Conservation (phyloP, 2,113 vertebrate genomes). For the Pavo muticus region DNA sequence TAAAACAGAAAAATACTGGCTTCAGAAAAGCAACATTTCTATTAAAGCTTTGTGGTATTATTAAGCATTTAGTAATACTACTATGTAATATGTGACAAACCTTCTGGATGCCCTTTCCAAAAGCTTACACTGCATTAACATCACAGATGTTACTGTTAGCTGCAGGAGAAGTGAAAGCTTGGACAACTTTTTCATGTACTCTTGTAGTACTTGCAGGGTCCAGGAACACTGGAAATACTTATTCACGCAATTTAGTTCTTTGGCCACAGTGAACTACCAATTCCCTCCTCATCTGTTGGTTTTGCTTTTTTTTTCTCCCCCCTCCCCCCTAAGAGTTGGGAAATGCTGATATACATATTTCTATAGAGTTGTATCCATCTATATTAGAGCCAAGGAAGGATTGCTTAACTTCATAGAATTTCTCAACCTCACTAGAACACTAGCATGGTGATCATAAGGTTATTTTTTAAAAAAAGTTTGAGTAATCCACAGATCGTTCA, state of each 20-base stretch:
- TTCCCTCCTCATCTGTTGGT: accelerated
- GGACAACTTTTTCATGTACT: not conserved
- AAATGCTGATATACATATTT: not conserved
- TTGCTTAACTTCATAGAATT: constrained; percentile 21
- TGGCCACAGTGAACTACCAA: not conserved
- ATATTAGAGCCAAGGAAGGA: not conserved
- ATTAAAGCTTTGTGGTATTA: not conserved
- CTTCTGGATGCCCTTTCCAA: not conserved
- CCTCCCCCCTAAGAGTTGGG: not conserved
- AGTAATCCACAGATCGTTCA: not conserved
- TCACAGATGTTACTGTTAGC: not conserved
- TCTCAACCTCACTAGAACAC: not conserved
- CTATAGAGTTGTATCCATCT: not conserved
- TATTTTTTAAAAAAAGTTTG: not conserved
- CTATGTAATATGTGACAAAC: not conserved
- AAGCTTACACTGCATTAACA: not conserved
- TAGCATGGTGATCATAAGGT: not conserved
- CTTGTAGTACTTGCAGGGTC: not conserved
- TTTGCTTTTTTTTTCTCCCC: not conserved
- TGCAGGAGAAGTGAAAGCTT: not conserved
- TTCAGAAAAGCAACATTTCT: not conserved
- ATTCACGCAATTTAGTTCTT: not conserved
- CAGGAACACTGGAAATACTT: not conserved
- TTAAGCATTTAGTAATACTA: not conserved
- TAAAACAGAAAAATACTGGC: not conserved